Base-by-base conservation (phyloP, 2,797 vertebrate species). In the Macropodus opercularis region DNA sequence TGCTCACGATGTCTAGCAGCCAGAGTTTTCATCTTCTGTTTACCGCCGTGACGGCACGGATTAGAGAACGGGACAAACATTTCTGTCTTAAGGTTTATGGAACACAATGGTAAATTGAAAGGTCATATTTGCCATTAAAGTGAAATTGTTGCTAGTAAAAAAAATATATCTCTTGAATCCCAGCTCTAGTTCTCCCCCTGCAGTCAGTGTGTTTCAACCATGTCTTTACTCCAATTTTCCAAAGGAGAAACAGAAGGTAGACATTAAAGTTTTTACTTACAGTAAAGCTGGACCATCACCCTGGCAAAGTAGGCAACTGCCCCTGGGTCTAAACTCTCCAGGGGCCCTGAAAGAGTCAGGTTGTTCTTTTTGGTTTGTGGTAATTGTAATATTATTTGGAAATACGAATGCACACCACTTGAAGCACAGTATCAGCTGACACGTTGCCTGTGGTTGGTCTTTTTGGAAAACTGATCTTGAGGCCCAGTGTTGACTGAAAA, bases 1-100 rank as follows among this genome's bases (percentile, higher is more conserved):
- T 5, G 35, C 32, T 8, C 31, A 34, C 15, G 41, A 81, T 67
- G 27, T 54, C 50, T 2, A 47, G 17, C 63, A 36, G 63, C 40
- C 58, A 49, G 23, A 1, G 19, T 36, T 68, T 70, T 70, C 34
- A 71, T 81, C 64, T 54, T 40, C 26, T 71, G 65, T 77, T 86
- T 77, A 79, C 63, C 49, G 32, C 53, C 49, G 55, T 68, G 73
- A 83, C 75, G 76, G 64, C 49, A 17, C 32, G 75, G 65, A 86
- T 81, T 81, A 77, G n/a, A 22, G 61, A 46, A 75, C 11, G 52
- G 63, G 58, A 75, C 69, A 64, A 63, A 57, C 68, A 44, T 81
- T 81, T 70, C 51, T 69, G 63, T 62, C 60, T 40, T 26, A 44
- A 40, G 32, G 38, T n/a, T 17, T 22, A 6, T 42, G 46, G 56